Base-by-base conservation (phyloP, 2,113 vertebrate species). In the Trichomycterus rosablanca region DNA sequence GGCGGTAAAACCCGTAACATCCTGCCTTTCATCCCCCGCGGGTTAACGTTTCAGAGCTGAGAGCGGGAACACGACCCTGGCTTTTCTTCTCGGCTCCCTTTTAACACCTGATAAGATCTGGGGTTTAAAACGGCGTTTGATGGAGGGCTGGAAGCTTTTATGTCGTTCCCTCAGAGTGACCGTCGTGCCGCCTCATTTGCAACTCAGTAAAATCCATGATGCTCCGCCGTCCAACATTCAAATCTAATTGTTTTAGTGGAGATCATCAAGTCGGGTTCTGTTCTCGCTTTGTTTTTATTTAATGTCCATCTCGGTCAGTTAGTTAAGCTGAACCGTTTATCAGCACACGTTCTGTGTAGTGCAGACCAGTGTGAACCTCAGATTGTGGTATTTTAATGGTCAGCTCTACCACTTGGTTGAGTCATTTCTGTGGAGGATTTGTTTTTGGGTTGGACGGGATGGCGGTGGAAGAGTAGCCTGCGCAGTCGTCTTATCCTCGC, bases 401-500 rank as follows among this genome's bases (percentile, higher is more conserved):
- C 18, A 4, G 26, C 26, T 4, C 26, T 30, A 4, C 26, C 3
- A 7, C 26, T 30, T 44, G 59, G 39, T 30, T 24, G 32, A 46
- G 43, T 68, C 40, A 39, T 63, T 20, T 45, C 4, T 35, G 44
- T 22, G 4, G 45, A 43, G 39, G 37, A 46, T 40, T 37, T 40
- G 26, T 30, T 59, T 32, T n/a, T 30, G 16, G 23, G 22, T 28
- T n/a, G 5, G 32, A 12, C 42, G n/a, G 30, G 19, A 30, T 15
- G 18, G 51, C 40, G 22, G 9, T 22, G 26, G 81, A 76, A 74
- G 72, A 66, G 72, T n/a, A 70, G 78, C 77, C 74, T 80, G 72
- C 57, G 59, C 51, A 12, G 76, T 76, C 74, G 80, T 74, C 77
- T 86, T 78, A 84, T 84, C 80, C 83, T 74, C 82, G 71, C 83